Percentiles rank a stretch among this genome's conserved stretches.
Evolutionary conservation across 2,797 vertebrate species (phyloP).

Genomic region (Leucoraja ocellata): DNA sequence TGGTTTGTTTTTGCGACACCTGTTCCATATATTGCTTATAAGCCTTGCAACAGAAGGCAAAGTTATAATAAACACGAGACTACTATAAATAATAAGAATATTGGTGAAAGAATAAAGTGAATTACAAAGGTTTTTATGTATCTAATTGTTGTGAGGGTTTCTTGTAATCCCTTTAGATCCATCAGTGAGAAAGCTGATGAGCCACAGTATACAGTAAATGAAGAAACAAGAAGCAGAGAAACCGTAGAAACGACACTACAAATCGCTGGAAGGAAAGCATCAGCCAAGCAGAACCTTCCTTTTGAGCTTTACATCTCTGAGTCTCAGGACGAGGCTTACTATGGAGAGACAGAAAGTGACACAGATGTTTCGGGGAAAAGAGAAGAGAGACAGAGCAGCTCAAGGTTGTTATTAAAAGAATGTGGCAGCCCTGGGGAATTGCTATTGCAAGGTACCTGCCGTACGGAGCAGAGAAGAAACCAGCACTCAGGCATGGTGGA

Average conservation of each 20-base stretch:
- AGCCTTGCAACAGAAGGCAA: not conserved
- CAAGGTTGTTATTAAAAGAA: constrained; percentile 51
- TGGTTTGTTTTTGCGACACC: not conserved
- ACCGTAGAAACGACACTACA: constrained; percentile 66
- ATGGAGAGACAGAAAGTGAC: constrained; percentile 51
- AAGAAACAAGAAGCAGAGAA: constrained; percentile 50
- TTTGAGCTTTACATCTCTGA: constrained; percentile 59
- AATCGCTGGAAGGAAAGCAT: constrained; percentile 52
- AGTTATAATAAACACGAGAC: not conserved
- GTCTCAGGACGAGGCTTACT: constrained; percentile 52
- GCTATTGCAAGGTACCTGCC: constrained; percentile 43
- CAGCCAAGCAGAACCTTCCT: constrained; percentile 44
- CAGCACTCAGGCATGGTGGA: constrained; percentile 62
- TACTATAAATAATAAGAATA: not conserved
- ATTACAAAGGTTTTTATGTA: not conserved
- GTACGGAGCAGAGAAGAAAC: constrained; percentile 45
- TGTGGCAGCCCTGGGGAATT: constrained; percentile 46
- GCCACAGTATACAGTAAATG: constrained; percentile 51
- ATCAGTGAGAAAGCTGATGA: constrained; percentile 53
- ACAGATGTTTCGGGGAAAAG: constrained; percentile 45
- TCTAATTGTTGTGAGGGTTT: not conserved
- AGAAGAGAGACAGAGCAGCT: constrained; percentile 46
- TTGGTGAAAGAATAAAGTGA: not conserved
- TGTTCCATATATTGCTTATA: not conserved
- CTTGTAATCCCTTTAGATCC: constrained; percentile 51